These are phyloP conservation scores for Spisula subtruncata DNA, from an alignment of 2,888 invertebrate species.

Conservation along the genomic window DNA sequence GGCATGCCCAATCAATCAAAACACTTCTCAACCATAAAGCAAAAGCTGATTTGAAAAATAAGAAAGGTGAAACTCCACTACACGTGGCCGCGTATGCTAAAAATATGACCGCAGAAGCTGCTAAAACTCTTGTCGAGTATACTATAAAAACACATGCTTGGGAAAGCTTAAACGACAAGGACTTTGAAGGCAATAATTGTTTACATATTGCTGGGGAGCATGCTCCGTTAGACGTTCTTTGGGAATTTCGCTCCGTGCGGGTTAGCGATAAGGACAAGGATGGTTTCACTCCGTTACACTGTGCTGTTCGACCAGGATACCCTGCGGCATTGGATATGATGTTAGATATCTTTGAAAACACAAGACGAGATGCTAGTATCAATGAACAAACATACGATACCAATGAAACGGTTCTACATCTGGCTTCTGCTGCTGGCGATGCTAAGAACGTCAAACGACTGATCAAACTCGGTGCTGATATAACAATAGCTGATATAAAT, in stretches of 20 bases:
- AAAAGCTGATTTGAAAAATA: slow-evolving; percentile 81
- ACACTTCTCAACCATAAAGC: slow-evolving; percentile 78
- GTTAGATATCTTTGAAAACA: slow-evolving; percentile 79
- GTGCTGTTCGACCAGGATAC: slow-evolving; percentile 74
- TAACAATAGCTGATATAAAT: slow-evolving; percentile 72
- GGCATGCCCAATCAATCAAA: slow-evolving; percentile 76
- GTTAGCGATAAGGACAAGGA: slow-evolving; percentile 76
- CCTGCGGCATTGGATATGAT: slow-evolving; percentile 76
- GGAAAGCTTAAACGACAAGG: slow-evolving; percentile 82
- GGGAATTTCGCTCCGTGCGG: slow-evolving; percentile 79
- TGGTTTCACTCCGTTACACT: slow-evolving; percentile 78
- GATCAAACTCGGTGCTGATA: slow-evolving; percentile 80
- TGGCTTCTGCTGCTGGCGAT: slow-evolving; percentile 75
- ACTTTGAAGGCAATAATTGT: slow-evolving; percentile 83
- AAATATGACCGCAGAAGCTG: slow-evolving; percentile 70
- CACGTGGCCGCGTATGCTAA: slow-evolving; percentile 79
- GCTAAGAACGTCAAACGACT: slow-evolving; percentile 72
- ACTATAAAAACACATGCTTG: slow-evolving; percentile 84
- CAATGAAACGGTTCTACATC: slow-evolving; percentile 74
- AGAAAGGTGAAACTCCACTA: slow-evolving; percentile 80
- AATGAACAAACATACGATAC: slow-evolving; percentile 74
- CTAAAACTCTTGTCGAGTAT: slow-evolving; percentile 78
- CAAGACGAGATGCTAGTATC: slow-evolving; percentile 78
- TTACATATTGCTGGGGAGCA: slow-evolving; percentile 83
- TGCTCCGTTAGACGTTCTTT: slow-evolving; percentile 77